Base-by-base conservation (phyloP, 2,113 vertebrate genomes). In the Oreochromis niloticus region DNA sequence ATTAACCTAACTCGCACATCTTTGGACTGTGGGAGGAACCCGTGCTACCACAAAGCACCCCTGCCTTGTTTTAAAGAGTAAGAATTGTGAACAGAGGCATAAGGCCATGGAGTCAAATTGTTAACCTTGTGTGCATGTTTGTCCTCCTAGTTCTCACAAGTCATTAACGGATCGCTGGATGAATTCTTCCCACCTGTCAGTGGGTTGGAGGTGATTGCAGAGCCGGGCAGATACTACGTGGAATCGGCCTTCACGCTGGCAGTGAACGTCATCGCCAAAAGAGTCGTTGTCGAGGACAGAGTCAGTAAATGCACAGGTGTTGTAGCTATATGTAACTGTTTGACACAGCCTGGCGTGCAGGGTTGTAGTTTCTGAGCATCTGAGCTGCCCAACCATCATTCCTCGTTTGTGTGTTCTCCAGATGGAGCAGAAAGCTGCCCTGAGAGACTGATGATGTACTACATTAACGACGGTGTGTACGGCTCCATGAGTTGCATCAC, bases 171-270 rank as follows among this genome's bases (percentile, higher is more conserved):
- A 48, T 97, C 97, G 0, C 87, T 99, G 95, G 97, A 98, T 86
- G 97, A 97, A 88, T 97, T 97, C 43, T 99, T 99, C 41, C 97
- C 98, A 1, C 84, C 57, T 1, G 98, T 97, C 94, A 96, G 93
- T 22, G 97, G 97, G 39, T 94, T 98, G 87, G 92, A 84, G 22
- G 91, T 99, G 85, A 98, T 99, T 66, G 97, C 98, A 5, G 98
- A 99, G 87, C 98, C 97, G 0, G 98, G 98, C 54, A 96, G 97
- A 78, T 99, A 98, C 82, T 99, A 97, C 2, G 97, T 97, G 43
- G 97, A 98, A 2, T 98, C 97, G 8, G 97, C 97, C 1, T 98
- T 97, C 92, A 98, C 97, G 0, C 93, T 99, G n/a, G 97, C 97
- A 5, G 97, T 97, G 39, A 98, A 97, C 63, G 95, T 99, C 85